Base-by-base conservation (phyloP, 1,140 invertebrate genomes). In the Lineus longissimus region DNA sequence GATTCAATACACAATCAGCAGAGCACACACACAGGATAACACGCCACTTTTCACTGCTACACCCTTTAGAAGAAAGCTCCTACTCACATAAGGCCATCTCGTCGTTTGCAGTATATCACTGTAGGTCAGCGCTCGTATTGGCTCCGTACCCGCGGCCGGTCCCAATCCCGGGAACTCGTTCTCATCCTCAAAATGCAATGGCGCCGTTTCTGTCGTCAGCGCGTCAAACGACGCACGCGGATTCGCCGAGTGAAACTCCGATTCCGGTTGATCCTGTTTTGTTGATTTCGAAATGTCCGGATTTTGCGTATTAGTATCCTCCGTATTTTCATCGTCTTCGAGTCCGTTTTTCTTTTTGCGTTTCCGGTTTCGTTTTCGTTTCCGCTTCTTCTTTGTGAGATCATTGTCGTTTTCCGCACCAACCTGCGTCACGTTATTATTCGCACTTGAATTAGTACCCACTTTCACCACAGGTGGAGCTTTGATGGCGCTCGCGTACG, bases 141-240 rank as follows among this genome's bases (percentile, higher is more conserved):
- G 17, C 19, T 7, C 36, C 29, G 17, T 17, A 23, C n/a, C 56
- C 36, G 11, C 43, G 22, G n/a, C 56, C 57, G 47, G 25, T 25
- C n/a, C 40, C 41, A 75, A 51, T 25, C 75, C 67, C 1, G 74
- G 75, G 58, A 78, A 76, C 63, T 78, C 76, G n/a, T 70, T 68
- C 25, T 74, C 73, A 63, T 77, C 75, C 40, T 78, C 74, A 63
- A 76, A 76, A 61, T 78, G 72, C 47, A 77, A 67, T 19, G 67
- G 64, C 62, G 54, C 68, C 70, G 63, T 36, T 27, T 51, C 63
- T 15, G n/a, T 29, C 58, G 19, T 40, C 17, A 59, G 13, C 30
- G n/a, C 25, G 13, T 59, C 58, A 13, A 33, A 19, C 6, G 62
- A 64, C n/a, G 65, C 55, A 2, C 62, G 55, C 6, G 68, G 70